Evolutionary conservation across 2,797 vertebrate genomes (phyloP).

Genomic region (Microchirus variegatus): DNA sequence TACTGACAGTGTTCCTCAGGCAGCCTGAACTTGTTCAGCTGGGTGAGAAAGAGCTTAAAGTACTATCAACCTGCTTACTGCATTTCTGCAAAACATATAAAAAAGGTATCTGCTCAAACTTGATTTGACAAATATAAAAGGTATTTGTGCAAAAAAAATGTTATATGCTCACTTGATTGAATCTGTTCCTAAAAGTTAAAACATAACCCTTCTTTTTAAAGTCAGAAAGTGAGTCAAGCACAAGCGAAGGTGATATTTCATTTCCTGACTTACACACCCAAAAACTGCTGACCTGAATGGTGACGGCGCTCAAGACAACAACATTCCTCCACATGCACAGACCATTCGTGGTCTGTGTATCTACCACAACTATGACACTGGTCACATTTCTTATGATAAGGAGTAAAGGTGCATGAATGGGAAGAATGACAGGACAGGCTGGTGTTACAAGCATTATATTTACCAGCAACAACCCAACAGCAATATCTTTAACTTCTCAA

Average conservation of each 20-base stretch:
- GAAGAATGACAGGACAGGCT: not conserved
- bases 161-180: constrained; percentile 9
- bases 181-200: not conserved
- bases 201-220: constrained; percentile 15
- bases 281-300: constrained; percentile 11
- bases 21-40: constrained; percentile 24
- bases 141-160: constrained; percentile 38
- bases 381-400: constrained; percentile 11
- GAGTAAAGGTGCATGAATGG: not conserved
- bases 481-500: not conserved
- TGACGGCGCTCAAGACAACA: constrained; percentile 41
- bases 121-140: constrained; percentile 18
- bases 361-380: constrained; percentile 35
- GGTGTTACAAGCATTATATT: not conserved
- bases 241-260: constrained; percentile 6
- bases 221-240: constrained; percentile 20
- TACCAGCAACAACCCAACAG: not conserved
- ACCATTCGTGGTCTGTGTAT: constrained; percentile 14
- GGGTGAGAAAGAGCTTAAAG: not conserved
- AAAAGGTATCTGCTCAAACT: too few relatives aligned
- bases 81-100: not conserved
- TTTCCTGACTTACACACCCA: constrained; percentile 24
- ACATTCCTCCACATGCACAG: constrained; percentile 60
- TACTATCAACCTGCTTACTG: not conserved
- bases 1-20: not conserved